Evolutionary conservation across 2,888 invertebrate genomes (phyloP).

Genomic region (Idaea aversata): DNA sequence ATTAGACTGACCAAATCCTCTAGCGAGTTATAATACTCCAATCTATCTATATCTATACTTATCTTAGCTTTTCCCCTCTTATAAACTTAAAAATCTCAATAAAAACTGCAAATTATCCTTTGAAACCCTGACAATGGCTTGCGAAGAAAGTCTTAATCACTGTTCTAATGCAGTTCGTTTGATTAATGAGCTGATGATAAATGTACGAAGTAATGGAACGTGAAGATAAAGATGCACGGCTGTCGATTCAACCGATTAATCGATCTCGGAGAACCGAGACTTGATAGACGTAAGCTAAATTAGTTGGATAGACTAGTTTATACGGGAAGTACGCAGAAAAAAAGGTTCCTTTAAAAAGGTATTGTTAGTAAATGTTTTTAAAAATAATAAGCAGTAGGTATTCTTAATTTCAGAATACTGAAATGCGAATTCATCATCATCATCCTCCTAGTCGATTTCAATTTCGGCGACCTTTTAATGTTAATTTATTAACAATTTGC

Average conservation of each 20-base stretch:
- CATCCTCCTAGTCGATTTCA: too few species aligned
- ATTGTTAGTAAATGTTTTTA: too few species aligned
- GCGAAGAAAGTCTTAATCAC: slow-evolving; percentile 25
- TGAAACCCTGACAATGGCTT: not conserved
- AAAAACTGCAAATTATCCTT: not conserved
- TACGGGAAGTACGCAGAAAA: not conserved
- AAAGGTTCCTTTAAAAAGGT: too few species aligned
- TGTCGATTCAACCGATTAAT: not conserved
- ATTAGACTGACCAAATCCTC: too few species aligned
- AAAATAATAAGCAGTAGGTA: too few species aligned
- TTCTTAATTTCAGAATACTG: too few species aligned
- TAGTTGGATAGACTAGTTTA: not conserved
- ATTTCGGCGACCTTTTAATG: too few species aligned
- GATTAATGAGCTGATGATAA: slow-evolving; percentile 63
- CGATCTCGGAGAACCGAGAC: not conserved
- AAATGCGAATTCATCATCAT: too few species aligned
- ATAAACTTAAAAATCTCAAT: not conserved
- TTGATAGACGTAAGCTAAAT: not conserved
- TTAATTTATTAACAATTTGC: too few species aligned
- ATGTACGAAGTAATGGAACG: slow-evolving; percentile 23
- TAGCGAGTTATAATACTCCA: too few species aligned
- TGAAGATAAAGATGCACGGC: not conserved
- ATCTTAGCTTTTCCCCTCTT: not conserved
- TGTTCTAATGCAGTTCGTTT: slow-evolving; percentile 30
- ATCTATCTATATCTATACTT: not conserved